Evolutionary conservation across 2,888 invertebrate genomes (phyloP).

Genomic region (Caenorhabditis virilis): DNA sequence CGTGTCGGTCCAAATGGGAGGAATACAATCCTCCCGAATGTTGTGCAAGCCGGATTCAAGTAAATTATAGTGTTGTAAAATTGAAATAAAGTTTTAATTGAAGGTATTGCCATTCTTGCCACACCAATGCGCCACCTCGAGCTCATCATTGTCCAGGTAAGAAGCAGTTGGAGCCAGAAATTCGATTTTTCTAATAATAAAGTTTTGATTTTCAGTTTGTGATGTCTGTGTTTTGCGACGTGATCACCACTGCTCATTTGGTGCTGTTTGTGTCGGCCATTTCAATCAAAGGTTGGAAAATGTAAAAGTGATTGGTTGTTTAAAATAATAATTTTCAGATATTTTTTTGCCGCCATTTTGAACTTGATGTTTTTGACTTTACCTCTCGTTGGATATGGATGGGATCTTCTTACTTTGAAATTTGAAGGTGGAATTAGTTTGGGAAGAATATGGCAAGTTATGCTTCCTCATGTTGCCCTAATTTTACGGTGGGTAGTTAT

Average conservation of each 20-base stretch:
- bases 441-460: slow-evolving; percentile 51
- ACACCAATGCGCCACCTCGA: slow-evolving; percentile 76
- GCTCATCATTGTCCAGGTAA: slow-evolving; percentile 79
- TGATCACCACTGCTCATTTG: slow-evolving; percentile 77
- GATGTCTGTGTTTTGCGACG: slow-evolving; percentile 75
- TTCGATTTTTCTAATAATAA: slow-evolving; percentile 5
- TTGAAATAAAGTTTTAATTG: not conserved
- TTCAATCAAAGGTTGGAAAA: slow-evolving; percentile 64
- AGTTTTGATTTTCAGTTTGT: slow-evolving; percentile 73
- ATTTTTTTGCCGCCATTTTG: slow-evolving; percentile 60
- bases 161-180: not conserved
- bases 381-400: slow-evolving; percentile 29
- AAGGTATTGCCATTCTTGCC: slow-evolving; percentile 80
- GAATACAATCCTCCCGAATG: slow-evolving; percentile 47
- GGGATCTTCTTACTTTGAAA: slow-evolving; percentile 49
- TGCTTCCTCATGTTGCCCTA: slow-evolving; percentile 48
- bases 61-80: too few relatives aligned
- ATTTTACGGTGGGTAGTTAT: too few relatives aligned
- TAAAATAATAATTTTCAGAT: too few relatives aligned
- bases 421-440: slow-evolving; percentile 46
- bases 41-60: slow-evolving; percentile 44
- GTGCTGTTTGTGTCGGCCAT: slow-evolving; percentile 70
- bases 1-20: slow-evolving; percentile 61
- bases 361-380: slow-evolving; percentile 50
- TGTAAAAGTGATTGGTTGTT: too few relatives aligned